Conservation (phyloP, 2,888 invertebrate species). For the Zaprionus bogoriensis region DNA sequence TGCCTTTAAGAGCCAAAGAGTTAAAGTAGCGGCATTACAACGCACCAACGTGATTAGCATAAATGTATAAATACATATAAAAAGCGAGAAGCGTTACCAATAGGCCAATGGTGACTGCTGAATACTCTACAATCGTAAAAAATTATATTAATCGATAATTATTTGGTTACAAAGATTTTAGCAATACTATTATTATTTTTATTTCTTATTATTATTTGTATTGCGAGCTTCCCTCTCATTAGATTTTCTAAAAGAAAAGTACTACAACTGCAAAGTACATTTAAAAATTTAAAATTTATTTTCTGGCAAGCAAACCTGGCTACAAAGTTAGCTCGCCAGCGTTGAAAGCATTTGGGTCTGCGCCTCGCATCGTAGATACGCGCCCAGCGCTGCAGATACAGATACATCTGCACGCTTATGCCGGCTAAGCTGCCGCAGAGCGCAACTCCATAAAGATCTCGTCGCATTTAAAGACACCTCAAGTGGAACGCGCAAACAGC, state of each 20-base stretch:
- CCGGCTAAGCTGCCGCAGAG: slow-evolving; percentile 43
- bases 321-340: slow-evolving; percentile 20
- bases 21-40: slow-evolving; percentile 79
- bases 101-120: not conserved
- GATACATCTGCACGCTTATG: slow-evolving; percentile 13
- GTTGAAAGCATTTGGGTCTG: slow-evolving; percentile 1
- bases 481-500: slow-evolving; percentile 66
- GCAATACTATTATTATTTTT: too few relatives aligned
- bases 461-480: slow-evolving; percentile 77
- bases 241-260: too few relatives aligned
- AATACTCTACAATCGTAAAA: not conserved
- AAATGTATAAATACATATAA: slow-evolving; percentile 76
- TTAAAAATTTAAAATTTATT: too few relatives aligned
- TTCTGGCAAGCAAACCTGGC: not conserved
- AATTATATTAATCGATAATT: too few relatives aligned
- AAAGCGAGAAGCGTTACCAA: slow-evolving; percentile 23
- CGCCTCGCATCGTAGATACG: slow-evolving; percentile 28
- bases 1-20: slow-evolving; percentile 72
- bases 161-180: too few relatives aligned
- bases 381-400: slow-evolving; percentile 18
- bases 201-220: too few relatives aligned
- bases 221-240: too few relatives aligned
- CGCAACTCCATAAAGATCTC: slow-evolving; percentile 73
- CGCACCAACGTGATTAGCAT: slow-evolving; percentile 74
- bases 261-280: too few relatives aligned